Evolutionary conservation across 2,888 invertebrate species (phyloP), one percentile per base, ranked within the genome.

Genomic region (Heliconius sara): DNA sequence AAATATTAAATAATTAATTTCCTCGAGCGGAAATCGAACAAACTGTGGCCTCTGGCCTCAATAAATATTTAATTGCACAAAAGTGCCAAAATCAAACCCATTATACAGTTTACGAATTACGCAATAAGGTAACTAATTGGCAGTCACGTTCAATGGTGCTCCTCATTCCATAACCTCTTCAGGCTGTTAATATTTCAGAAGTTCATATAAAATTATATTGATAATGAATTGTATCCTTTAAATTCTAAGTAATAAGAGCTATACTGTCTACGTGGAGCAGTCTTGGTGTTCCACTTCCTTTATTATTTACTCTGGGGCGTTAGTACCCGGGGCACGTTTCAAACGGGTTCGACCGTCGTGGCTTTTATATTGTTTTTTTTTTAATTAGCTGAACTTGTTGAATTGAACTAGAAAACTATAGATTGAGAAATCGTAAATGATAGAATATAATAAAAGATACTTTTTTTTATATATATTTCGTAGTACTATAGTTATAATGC

Each of bases 341-440:
- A 76, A 81, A 81, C 83, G 83, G 86, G 85, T 87, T 87, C 86
- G 87, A 85, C 85, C 85, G 85, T 81, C 85, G 85, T 77, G 81
- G 85, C 82, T 82, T 86, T 87, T 87, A 86, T 89, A 88, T 90
- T 90, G 89, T 89, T 90, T 86, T 60, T 87, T 88, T 88, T 79
- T 89, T 90, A 91, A 91, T 91, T 91, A 90, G 88, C 84, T 85
- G 83, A 84, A 85, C 85, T 86, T 80, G 84, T 85, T 85, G 83
- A 84, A 83, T 83, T 83, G 25, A 65, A 74, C 16, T 74, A 43
- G 39, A 86, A 85, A 88, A 88, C 86, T 77, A 81, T 75, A 79
- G 43, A 74, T 87, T 87, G 85, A 83, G 84, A 85, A 85, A 85
- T 82, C 84, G 65, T 73, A 76, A 80, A 80, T 80, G 66, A 80